phyloP scores from a whole-genome alignment of 2,113 vertebrate species.

The Nycticebus coucang region DNA sequence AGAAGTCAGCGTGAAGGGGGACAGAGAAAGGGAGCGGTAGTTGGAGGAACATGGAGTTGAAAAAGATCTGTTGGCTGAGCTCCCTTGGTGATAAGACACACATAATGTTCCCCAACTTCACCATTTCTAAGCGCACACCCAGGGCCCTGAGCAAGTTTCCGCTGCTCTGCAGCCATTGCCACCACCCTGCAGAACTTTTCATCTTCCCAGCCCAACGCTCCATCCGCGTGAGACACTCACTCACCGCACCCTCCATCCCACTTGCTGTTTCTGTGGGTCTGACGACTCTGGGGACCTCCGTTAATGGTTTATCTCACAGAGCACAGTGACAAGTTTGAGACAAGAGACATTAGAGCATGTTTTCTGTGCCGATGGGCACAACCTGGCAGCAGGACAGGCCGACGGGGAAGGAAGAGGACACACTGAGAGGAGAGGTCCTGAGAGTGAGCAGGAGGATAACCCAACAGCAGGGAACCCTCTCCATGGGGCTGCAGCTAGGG shows the following conservation, averaged over 20 bases:
- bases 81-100: too few relatives aligned
- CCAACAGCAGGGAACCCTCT: too few relatives aligned
- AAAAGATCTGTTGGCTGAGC: not conserved
- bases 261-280: too few relatives aligned
- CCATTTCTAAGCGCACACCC: too few relatives aligned
- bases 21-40: not conserved
- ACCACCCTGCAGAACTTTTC: too few relatives aligned
- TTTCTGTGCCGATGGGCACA: rapidly evolving
- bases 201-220: not conserved
- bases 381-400: not conserved
- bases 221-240: not conserved
- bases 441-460: not conserved
- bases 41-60: not conserved
- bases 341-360: too few relatives aligned
- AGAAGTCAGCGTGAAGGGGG: not conserved
- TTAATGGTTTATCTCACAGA: not conserved
- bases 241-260: not conserved
- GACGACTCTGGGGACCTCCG: not conserved
- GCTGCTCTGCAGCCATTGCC: rapidly evolving
- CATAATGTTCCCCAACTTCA: rapidly evolving
- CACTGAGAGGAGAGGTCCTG: not conserved
- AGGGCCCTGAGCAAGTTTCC: rapidly evolving
- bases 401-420: not conserved
- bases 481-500: not conserved
- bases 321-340: not conserved